Conservation (phyloP, 1,140 invertebrate species). For the Saccostrea cuccullata region DNA sequence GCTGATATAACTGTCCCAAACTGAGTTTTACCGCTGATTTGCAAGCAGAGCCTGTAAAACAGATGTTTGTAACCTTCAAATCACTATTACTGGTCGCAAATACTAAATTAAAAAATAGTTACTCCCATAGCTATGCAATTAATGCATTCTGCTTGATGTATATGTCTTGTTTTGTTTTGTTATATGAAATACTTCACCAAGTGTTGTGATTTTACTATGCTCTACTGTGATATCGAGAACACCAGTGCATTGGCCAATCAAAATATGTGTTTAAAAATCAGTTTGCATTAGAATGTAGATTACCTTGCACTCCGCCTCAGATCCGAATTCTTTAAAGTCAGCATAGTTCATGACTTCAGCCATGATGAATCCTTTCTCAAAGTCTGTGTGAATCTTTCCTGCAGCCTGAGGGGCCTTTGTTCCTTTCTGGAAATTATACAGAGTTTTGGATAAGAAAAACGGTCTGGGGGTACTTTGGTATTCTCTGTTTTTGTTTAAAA, state of each 20-base stretch:
- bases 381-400: slow-evolving; percentile 98
- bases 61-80: too few species aligned
- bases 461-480: slow-evolving; percentile 97
- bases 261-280: background rate
- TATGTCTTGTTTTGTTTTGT: too few species aligned
- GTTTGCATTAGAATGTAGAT: slow-evolving; percentile 25
- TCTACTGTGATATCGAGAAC: background rate
- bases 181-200: too few species aligned
- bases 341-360: slow-evolving; percentile 99
- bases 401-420: slow-evolving; percentile 99
- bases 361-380: slow-evolving; percentile 99
- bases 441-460: slow-evolving; percentile 72
- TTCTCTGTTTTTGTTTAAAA: slow-evolving; percentile 84
- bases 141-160: too few species aligned
- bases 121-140: too few species aligned
- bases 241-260: background rate
- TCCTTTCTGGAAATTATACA: slow-evolving; percentile 86
- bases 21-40: too few species aligned
- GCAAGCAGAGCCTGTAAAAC: too few species aligned
- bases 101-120: too few species aligned
- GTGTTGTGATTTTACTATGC: too few species aligned
- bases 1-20: too few species aligned
- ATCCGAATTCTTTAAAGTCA: slow-evolving; percentile 97
- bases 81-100: too few species aligned
- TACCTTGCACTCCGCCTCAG: slow-evolving; percentile 92